Percentiles rank a stretch among this genome's conserved stretches.
Evolutionary conservation across 2,888 invertebrate species (phyloP).

Genomic region (Gastrophysa polygoni): DNA sequence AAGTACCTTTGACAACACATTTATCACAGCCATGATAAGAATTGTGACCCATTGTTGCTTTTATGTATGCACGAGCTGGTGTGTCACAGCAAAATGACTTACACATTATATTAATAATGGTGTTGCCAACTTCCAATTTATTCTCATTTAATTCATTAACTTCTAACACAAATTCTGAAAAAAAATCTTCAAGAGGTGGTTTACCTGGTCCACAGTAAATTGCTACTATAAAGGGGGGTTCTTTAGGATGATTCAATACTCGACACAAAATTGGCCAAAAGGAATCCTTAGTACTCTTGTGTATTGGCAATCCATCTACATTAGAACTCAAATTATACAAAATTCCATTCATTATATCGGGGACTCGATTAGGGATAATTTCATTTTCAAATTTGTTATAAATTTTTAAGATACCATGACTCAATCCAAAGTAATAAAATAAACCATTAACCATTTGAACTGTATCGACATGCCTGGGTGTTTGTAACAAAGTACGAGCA

Average conservation of each 20-base stretch:
- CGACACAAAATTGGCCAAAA: slow-evolving; percentile 12
- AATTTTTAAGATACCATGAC: slow-evolving; percentile 6
- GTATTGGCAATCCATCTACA: slow-evolving; percentile 14
- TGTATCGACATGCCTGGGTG: slow-evolving; percentile 16
- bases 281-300: slow-evolving; percentile 5
- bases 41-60: slow-evolving; percentile 12
- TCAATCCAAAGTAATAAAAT: slow-evolving; percentile 17
- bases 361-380: slow-evolving; percentile 4
- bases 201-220: slow-evolving; percentile 6
- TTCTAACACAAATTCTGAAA: slow-evolving; percentile 10
- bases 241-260: slow-evolving; percentile 1
- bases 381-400: slow-evolving; percentile 12
- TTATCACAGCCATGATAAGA: slow-evolving; percentile 31
- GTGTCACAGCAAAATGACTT: slow-evolving; percentile 10
- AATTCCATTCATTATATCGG: slow-evolving; percentile 9
- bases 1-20: slow-evolving; percentile 32
- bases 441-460: slow-evolving; percentile 14
- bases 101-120: slow-evolving; percentile 8
- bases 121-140: slow-evolving; percentile 5
- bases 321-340: slow-evolving; percentile 15
- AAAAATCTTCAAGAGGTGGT: slow-evolving; percentile 7
- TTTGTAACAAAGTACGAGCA: slow-evolving; percentile 18
- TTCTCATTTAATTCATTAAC: slow-evolving; percentile 11
- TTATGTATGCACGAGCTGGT: slow-evolving; percentile 17
- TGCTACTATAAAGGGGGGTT: slow-evolving; percentile 9